These are phyloP conservation scores for Odontomyia ornata DNA, from an alignment of 2,888 invertebrate species.

Conservation along the genomic window DNA sequence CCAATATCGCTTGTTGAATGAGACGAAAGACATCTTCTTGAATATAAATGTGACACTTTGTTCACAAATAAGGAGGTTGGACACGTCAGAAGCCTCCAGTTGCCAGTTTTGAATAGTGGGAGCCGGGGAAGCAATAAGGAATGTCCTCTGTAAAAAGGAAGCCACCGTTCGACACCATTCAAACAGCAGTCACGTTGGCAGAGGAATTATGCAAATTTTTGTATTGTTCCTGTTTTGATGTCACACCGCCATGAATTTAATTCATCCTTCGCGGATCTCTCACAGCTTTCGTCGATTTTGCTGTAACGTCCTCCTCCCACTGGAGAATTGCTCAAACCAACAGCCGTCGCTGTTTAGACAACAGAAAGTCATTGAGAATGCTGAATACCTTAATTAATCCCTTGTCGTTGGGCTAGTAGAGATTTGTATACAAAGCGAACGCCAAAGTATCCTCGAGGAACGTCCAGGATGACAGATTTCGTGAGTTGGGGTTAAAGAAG, in stretches of 20 bases:
- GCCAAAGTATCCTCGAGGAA: not conserved
- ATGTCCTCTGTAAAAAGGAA: not conserved
- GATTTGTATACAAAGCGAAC: conserved; percentile 17
- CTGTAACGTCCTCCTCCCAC: not conserved
- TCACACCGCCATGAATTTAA: conserved; percentile 50
- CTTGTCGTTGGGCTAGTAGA: conserved; percentile 36
- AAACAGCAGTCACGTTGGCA: conserved; percentile 34
- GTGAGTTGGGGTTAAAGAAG: conserved; percentile 21
- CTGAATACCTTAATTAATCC: conserved; percentile 44
- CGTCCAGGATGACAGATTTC: not conserved
- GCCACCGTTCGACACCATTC: not conserved
- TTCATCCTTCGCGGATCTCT: conserved; percentile 32
- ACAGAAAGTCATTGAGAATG: conserved; percentile 35
- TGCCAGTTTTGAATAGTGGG: not conserved
- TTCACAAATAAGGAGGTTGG: conserved; percentile 47
- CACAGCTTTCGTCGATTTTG: not conserved
- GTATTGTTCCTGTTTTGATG: conserved; percentile 50
- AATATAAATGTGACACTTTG: conserved; percentile 51
- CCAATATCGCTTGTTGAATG: conserved; percentile 51
- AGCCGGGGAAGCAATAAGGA: not conserved
- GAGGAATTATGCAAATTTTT: conserved; percentile 50
- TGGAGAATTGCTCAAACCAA: not conserved
- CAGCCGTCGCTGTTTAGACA: conserved; percentile 17
- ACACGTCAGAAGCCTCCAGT: not conserved
- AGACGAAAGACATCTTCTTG: conserved; percentile 49